A percentile compares a stretch with the other conserved stretches of the same genome.
Conservation (phyloP, 2,113 vertebrate species). For the Sinocyclocheilus anshuiensis region DNA sequence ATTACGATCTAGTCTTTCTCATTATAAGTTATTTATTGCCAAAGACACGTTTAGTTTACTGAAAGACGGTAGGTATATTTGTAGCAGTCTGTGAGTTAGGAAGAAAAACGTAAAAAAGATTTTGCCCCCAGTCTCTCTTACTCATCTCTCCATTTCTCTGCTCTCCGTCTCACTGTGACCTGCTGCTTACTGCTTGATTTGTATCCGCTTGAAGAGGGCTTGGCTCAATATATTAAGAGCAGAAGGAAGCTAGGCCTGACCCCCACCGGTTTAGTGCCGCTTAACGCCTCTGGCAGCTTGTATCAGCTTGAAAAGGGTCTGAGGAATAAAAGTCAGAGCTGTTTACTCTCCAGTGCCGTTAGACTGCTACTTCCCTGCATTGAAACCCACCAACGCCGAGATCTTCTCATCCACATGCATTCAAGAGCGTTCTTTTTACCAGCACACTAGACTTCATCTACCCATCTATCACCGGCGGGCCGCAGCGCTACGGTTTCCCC, state of each 20-base stretch:
- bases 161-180: not conserved
- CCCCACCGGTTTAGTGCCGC: conserved; percentile 26
- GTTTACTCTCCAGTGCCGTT: conserved; percentile 37
- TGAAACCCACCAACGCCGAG: conserved; percentile 47
- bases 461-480: not conserved
- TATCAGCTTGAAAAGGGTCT: conserved; percentile 35
- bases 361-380: conserved; percentile 39
- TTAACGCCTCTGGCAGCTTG: conserved; percentile 36
- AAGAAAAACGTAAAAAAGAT: not conserved
- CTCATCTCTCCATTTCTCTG: not conserved
- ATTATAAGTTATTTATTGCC: not conserved
- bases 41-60: not conserved
- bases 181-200: conserved; percentile 30
- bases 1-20: not conserved
- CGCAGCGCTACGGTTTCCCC: conserved; percentile 4
- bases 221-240: conserved; percentile 35
- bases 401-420: conserved; percentile 25
- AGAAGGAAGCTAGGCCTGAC: conserved; percentile 19
- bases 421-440: not conserved
- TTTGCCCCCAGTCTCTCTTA: not conserved
- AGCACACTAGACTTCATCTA: not conserved
- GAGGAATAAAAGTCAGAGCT: conserved; percentile 38
- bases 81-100: not conserved
- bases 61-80: not conserved
- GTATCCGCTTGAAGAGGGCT: conserved; percentile 25